These are phyloP conservation scores for Ptychoptera albimana DNA, from an alignment of 2,888 invertebrate species.

Conservation along the genomic window DNA sequence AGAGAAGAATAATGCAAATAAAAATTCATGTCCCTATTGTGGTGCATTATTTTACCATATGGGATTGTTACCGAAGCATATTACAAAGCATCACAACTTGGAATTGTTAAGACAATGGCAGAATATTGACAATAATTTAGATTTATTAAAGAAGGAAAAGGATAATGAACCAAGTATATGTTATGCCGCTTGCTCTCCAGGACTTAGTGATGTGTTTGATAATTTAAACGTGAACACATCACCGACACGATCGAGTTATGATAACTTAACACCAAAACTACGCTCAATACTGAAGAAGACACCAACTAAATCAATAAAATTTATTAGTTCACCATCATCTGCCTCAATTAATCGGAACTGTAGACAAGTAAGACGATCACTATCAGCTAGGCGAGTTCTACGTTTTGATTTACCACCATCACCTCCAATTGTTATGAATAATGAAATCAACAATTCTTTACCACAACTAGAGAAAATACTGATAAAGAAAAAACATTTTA, in stretches of 20 bases:
- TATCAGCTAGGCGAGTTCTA: constrained; percentile 10
- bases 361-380: constrained; percentile 7
- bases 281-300: constrained; percentile 12
- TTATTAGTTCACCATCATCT: constrained; percentile 10
- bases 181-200: constrained; percentile 11
- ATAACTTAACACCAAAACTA: constrained; percentile 4
- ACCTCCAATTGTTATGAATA: background rate
- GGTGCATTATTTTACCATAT: constrained; percentile 10
- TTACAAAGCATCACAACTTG: constrained; percentile 10
- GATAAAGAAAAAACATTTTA: too few relatives aligned
- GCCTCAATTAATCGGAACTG: constrained; percentile 9
- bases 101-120: constrained; percentile 10
- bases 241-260: background rate
- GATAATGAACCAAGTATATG: constrained; percentile 9
- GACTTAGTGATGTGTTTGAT: constrained; percentile 12
- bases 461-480: too few relatives aligned
- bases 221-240: constrained; percentile 6
- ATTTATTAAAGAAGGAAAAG: constrained; percentile 3
- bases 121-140: constrained; percentile 6
- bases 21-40: constrained; percentile 11
- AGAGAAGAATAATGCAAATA: background rate
- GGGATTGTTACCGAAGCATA: constrained; percentile 11
- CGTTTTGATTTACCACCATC: constrained; percentile 12
- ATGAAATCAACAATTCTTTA: background rate
- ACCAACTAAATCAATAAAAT: constrained; percentile 5